Conservation (phyloP, 2,113 vertebrate genomes). For the Casuarius casuarius region DNA sequence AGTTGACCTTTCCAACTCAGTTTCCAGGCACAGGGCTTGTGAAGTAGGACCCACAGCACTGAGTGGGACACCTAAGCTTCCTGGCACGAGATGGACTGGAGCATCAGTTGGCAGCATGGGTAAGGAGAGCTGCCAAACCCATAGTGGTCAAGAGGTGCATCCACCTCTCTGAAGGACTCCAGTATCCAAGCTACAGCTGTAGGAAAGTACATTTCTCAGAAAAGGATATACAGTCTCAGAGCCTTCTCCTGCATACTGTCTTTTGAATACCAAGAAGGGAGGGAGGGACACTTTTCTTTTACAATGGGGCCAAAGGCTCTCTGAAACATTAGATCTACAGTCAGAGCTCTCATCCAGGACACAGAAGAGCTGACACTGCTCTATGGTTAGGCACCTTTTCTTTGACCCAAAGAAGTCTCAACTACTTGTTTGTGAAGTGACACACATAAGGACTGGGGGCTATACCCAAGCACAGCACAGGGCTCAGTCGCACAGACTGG, state of each 20-base stretch:
- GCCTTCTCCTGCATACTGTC: neutral
- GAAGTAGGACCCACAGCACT: neutral
- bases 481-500: neutral
- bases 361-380: neutral
- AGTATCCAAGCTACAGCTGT: neutral
- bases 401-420: neutral
- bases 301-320: neutral
- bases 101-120: neutral
- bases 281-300: neutral
- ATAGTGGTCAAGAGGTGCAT: rapidly evolving
- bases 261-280: neutral
- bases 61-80: neutral
- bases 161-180: neutral
- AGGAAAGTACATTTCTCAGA: neutral
- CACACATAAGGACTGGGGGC: neutral
- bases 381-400: neutral
- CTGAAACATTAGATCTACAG: neutral
- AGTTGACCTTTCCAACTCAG: neutral
- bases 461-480: neutral
- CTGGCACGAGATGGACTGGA: rapidly evolving
- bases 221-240: neutral
- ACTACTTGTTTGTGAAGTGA: neutral
- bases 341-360: neutral
- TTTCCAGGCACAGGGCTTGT: neutral
- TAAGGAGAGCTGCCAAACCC: neutral